Conservation (phyloP, 2,888 invertebrate species). For the Thymelicus acteon region DNA sequence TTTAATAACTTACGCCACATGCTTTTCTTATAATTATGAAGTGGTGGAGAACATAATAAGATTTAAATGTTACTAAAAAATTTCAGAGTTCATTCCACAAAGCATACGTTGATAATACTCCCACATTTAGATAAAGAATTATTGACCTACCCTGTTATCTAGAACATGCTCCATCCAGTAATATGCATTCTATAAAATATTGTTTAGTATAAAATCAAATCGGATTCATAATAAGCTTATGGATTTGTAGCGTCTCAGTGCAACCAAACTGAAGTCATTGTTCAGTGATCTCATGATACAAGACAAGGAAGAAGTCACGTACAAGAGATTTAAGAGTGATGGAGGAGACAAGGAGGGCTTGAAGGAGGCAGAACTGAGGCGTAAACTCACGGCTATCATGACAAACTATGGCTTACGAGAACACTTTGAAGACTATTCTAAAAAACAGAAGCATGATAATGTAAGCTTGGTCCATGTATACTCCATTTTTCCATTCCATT, state of each 20-base stretch:
- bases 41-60: background rate
- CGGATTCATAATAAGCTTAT: background rate
- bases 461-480: slow-evolving; percentile 54
- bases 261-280: slow-evolving; percentile 92
- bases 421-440: slow-evolving; percentile 89
- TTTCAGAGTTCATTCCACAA: background rate
- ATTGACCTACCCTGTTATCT: slow-evolving; percentile 1
- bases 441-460: slow-evolving; percentile 78
- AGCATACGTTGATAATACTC: background rate
- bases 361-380: slow-evolving; percentile 91
- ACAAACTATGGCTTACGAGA: slow-evolving; percentile 91
- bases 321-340: slow-evolving; percentile 92
- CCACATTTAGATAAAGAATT: background rate
- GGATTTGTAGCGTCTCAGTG: slow-evolving; percentile 88
- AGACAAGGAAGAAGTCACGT: slow-evolving; percentile 95
- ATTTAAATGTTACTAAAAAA: background rate
- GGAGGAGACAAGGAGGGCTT: slow-evolving; percentile 94
- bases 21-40: too few relatives aligned
- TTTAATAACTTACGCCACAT: too few relatives aligned
- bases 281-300: slow-evolving; percentile 96
- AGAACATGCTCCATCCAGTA: background rate
- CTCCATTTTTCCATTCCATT: too few relatives aligned
- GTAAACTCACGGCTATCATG: slow-evolving; percentile 93
- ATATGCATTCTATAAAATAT: too few relatives aligned
- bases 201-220: too few relatives aligned